A percentile compares a stretch with the other conserved stretches of the same genome.
These are phyloP conservation scores for Anneissia japonica DNA, from an alignment of 35 echinoderm and acorn worm species.

Conservation along the genomic window DNA sequence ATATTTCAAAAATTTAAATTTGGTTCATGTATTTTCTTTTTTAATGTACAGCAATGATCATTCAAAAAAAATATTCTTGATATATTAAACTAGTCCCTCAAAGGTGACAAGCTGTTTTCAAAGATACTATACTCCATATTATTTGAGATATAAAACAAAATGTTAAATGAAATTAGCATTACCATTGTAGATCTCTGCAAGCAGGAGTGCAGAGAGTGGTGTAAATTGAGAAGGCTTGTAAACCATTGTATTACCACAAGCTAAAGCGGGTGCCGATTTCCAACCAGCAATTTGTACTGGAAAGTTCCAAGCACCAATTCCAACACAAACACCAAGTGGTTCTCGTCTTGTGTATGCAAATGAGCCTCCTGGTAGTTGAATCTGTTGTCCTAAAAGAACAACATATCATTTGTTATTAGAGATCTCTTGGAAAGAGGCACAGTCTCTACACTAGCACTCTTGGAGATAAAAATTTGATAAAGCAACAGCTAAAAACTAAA, in stretches of 20 bases:
- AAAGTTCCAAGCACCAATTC: conserved; percentile 96
- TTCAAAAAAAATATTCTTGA: too few species aligned
- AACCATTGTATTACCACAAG: conserved; percentile 93
- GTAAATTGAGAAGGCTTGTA: conserved; percentile 92
- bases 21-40: too few species aligned
- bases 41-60: too few species aligned
- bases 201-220: conserved; percentile 62
- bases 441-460: too few species aligned
- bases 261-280: conserved; percentile 83
- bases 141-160: neutral
- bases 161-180: neutral
- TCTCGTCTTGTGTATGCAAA: conserved; percentile 81
- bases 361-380: conserved; percentile 55
- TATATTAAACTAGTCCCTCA: too few species aligned
- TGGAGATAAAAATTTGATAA: too few species aligned
- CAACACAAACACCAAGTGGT: conserved; percentile 84
- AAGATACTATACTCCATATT: neutral
- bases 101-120: too few species aligned
- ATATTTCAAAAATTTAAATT: too few species aligned
- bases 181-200: conserved; percentile 73
- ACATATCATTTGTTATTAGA: too few species aligned
- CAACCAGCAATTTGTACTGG: conserved; percentile 85
- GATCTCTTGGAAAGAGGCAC: too few species aligned
- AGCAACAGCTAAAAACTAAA: too few species aligned
- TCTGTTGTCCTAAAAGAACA: conserved; percentile 75